Evolutionary conservation across 1,140 invertebrate genomes (phyloP).

Genomic region (Arion vulgaris): DNA sequence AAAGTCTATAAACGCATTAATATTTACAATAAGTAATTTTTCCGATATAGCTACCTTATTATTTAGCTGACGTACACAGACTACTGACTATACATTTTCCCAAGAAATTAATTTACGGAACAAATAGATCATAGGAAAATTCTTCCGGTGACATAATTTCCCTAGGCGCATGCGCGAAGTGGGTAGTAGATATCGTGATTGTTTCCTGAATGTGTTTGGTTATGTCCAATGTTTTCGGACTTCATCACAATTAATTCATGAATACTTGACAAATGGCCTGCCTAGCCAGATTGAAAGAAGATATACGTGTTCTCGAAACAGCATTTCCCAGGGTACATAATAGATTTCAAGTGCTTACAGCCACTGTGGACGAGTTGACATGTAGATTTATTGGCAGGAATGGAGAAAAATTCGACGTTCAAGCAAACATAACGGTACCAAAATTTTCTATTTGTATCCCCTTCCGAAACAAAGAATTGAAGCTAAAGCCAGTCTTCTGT

Average conservation of each 20-base stretch:
- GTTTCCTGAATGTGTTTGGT: conserved; percentile 43
- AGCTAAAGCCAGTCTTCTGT: neutral
- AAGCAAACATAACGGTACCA: conserved; percentile 91
- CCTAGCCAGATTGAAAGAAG: conserved; percentile 96
- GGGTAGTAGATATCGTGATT: conserved; percentile 20
- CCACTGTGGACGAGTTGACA: conserved; percentile 97
- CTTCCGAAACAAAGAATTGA: neutral
- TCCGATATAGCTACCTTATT: too few relatives aligned
- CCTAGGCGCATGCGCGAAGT: conserved; percentile 35
- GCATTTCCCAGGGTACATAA: conserved; percentile 96
- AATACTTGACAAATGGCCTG: conserved; percentile 85
- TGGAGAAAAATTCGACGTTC: conserved; percentile 96
- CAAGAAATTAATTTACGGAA: neutral
- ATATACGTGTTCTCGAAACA: conserved; percentile 96
- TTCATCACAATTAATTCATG: neutral
- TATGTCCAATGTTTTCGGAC: conserved; percentile 5
- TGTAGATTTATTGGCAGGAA: conserved; percentile 95
- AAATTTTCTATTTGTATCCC: neutral
- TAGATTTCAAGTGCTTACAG: conserved; percentile 88
- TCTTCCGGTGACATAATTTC: conserved; percentile 12
- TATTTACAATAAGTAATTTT: too few relatives aligned
- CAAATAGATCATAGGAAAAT: neutral
- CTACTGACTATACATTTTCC: neutral
- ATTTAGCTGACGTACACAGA: neutral
- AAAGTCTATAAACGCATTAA: too few relatives aligned